Percentiles rank a stretch among this genome's conserved stretches.
These are phyloP conservation scores for Aphidius ervi DNA, from an alignment of 1,140 invertebrate genomes.

Conservation along the genomic window DNA sequence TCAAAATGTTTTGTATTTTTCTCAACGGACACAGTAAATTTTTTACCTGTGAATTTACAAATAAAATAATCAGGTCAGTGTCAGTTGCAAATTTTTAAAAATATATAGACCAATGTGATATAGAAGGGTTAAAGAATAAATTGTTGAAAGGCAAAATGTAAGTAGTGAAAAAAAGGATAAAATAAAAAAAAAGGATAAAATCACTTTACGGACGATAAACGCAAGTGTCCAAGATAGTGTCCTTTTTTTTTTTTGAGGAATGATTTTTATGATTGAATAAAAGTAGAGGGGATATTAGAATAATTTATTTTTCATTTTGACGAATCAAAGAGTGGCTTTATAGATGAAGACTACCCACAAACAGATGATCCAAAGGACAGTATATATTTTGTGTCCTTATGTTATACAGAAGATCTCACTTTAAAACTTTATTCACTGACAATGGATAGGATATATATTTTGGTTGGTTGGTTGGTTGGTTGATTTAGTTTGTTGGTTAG, in stretches of 20 bases:
- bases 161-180: not conserved
- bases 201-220: conserved; percentile 29
- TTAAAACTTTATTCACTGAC: too few relatives aligned
- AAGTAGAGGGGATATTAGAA: not conserved
- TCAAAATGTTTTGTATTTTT: conserved; percentile 9
- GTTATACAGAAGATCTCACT: too few relatives aligned
- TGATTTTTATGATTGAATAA: not conserved
- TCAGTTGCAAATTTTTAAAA: conserved; percentile 18
- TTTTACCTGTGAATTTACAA: conserved; percentile 21
- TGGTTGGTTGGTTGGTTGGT: too few relatives aligned
- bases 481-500: not conserved
- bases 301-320: not conserved
- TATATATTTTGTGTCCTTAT: too few relatives aligned
- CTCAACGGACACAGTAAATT: conserved; percentile 13
- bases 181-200: conserved; percentile 20
- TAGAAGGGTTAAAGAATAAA: conserved; percentile 5
- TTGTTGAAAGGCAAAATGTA: not conserved
- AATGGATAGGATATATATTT: too few relatives aligned
- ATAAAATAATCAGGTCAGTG: conserved; percentile 31
- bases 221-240: conserved; percentile 2
- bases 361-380: too few relatives aligned
- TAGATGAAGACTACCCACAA: too few relatives aligned
- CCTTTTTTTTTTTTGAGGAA: conserved; percentile 8
- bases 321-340: too few relatives aligned
- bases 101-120: conserved; percentile 7